Evolutionary conservation across 2,113 vertebrate genomes (phyloP), one percentile per base, ranked within the genome.

Genomic region (Diadophis punctatus): DNA sequence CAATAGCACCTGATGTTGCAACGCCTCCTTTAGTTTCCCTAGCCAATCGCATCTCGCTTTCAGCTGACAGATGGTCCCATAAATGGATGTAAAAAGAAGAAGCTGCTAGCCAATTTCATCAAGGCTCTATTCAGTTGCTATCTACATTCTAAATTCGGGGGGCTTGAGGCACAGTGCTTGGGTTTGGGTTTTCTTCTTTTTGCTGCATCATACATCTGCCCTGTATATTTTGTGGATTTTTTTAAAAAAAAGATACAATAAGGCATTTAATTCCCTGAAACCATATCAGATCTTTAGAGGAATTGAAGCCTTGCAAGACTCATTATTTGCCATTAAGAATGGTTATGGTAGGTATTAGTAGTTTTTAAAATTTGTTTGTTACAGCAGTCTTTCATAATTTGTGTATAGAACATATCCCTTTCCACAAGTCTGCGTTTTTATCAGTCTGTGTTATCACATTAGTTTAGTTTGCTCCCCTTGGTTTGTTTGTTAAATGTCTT

Each of bases 311-410:
- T 97, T 96, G 96, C 96, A 93, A 96, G 97, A 96, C 95, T 97
- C 97, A 97, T 97, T 97, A 97, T 97, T 97, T 97, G 97, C 97
- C 97, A 97, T 98, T 98, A 95, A 99, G 98, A 98, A 99, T 99
- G 99, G 99, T 99, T 98, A 99, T 99, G 99, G 99, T 99, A 98
- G 99, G 98, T 99, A 98, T 97, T 96, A 94, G 96, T 97, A 97
- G 97, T 96, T 97, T 93, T 97, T 98, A 95, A 96, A 96, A 96
- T 98, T 93, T 60, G 96, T 95, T 97, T 51, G 96, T 97, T 97
- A 96, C 95, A 96, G 96, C 95, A 94, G 93, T 94, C 9, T 95
- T 90, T 94, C 89, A 80, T 0, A 96, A 95, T 96, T 93, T 94
- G 88, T 96, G 96, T 95, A 93, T 96, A 3, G 96, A 95, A 95